These are phyloP conservation scores for Lateolabrax maculatus DNA, from an alignment of 2,797 vertebrate species.

Conservation along the genomic window DNA sequence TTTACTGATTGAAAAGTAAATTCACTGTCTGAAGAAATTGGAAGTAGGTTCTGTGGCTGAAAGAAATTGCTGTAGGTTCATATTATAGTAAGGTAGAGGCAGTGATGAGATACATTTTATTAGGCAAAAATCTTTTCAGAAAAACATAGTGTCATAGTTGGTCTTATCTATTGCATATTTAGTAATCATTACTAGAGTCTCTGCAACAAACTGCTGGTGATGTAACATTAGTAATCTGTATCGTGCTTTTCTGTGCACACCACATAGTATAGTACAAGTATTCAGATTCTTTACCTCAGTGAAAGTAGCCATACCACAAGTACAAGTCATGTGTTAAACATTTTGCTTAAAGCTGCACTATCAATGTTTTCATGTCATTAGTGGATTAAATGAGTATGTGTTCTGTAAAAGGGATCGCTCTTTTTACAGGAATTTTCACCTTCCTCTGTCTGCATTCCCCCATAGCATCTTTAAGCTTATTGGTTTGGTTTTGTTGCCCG, in stretches of 20 bases:
- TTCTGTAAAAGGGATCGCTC: background rate
- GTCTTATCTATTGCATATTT: background rate
- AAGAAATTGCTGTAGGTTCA: background rate
- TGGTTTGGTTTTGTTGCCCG: background rate
- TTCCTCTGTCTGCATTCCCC: background rate
- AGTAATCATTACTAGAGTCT: background rate
- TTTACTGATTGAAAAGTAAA: constrained; percentile 8
- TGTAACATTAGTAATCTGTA: background rate
- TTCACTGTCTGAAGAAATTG: background rate
- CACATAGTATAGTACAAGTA: background rate
- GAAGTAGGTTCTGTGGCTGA: background rate
- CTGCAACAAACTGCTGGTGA: constrained; percentile 14
- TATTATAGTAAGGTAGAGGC: background rate
- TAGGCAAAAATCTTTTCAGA: background rate
- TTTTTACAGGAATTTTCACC: too few species aligned
- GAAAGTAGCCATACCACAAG: background rate
- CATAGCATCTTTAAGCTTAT: background rate
- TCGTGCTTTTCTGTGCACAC: background rate
- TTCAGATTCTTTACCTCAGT: background rate
- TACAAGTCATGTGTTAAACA: background rate
- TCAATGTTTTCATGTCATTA: background rate
- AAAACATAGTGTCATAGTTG: constrained; percentile 3
- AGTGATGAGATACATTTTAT: background rate
- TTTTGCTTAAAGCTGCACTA: background rate
- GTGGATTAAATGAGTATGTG: background rate